Evolutionary conservation across 2,888 invertebrate genomes (phyloP), one percentile per base, ranked within the genome.

Genomic region (Griposia aprilina): DNA sequence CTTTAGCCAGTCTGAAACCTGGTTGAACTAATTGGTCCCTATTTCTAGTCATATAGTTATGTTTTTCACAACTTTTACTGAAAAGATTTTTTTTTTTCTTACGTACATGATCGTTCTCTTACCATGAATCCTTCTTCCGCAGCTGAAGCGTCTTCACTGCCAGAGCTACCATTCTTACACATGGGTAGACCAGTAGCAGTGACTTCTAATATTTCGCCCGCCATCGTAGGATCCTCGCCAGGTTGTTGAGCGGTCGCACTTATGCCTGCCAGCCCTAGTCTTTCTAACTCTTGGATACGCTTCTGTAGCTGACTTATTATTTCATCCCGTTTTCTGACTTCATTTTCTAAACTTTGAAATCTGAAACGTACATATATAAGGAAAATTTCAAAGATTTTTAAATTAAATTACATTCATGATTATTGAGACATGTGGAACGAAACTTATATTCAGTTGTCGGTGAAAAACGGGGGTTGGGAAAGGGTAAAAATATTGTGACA

Each of bases 291-390:
- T 92, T 97, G 97, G 89, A 98, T 98, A 90, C 98, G 97, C 87
- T 97, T 97, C 92, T 98, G 98, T 62, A 99, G 97, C 92, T 98
- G 98, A 73, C 97, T 97, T 89, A 99, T 99, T 80, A 98, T 98
- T 91, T 98, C 98, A 92, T 99, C 98, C 59, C 98, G 97, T 90
- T 97, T 98, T 55, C 97, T 97, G n/a, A 99, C 98, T 94, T 99
- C 99, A 82, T 98, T 97, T 94, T 98, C 98, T 93, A 99, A 96
- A 84, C 97, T 98, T 80, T 98, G 97, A 92, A 98, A 98, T 78
- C 98, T 97, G 41, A 50, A 78, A 76, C 48, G 8, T 59, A 76
- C 48, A 6, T 59, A 52, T 48, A 52, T 26, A 55, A 57, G 15
- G 20, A 1, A 57, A 4, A 48, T 66, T 66, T 50, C 10, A 30